Percentiles rank a stretch among this genome's conserved stretches.
Evolutionary conservation across 2,113 vertebrate species (phyloP).

Genomic region (Thunnus thynnus): DNA sequence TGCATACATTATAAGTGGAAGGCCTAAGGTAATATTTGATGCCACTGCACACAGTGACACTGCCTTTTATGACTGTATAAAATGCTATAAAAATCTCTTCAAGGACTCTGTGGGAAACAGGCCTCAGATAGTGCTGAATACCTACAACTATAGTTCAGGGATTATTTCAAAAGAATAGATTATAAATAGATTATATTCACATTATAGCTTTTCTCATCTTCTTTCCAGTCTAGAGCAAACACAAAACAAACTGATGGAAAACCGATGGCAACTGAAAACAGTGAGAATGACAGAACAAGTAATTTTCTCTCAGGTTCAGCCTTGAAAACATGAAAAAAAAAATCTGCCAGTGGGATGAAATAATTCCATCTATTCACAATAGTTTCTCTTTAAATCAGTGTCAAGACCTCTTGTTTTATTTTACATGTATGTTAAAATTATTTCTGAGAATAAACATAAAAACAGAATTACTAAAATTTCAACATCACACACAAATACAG

Average conservation of each 20-base stretch:
- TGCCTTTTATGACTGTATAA: conserved; percentile 28
- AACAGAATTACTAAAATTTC: no score
- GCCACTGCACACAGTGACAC: conserved; percentile 25
- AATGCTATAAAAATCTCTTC: conserved; percentile 20
- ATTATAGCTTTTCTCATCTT: no score
- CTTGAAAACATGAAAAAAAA: no score
- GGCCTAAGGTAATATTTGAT: conserved; percentile 42
- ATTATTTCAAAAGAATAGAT: background rate
- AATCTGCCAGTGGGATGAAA: no score
- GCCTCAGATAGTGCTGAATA: background rate
- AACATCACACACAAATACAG: no score
- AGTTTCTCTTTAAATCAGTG: no score
- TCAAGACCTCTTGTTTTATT: no score
- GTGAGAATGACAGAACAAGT: background rate
- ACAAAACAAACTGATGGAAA: background rate
- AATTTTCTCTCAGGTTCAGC: no score
- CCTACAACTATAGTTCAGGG: background rate
- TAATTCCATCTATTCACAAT: no score
- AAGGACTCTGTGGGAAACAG: background rate
- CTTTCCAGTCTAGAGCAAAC: background rate
- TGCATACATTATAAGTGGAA: conserved; percentile 38
- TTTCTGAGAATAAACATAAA: no score
- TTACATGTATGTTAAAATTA: no score
- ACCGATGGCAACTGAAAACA: background rate
- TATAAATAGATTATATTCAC: no score